A percentile compares a stretch with the other conserved stretches of the same genome.
Conservation (phyloP, 2,797 vertebrate species). For the Sebastes nivosus region DNA sequence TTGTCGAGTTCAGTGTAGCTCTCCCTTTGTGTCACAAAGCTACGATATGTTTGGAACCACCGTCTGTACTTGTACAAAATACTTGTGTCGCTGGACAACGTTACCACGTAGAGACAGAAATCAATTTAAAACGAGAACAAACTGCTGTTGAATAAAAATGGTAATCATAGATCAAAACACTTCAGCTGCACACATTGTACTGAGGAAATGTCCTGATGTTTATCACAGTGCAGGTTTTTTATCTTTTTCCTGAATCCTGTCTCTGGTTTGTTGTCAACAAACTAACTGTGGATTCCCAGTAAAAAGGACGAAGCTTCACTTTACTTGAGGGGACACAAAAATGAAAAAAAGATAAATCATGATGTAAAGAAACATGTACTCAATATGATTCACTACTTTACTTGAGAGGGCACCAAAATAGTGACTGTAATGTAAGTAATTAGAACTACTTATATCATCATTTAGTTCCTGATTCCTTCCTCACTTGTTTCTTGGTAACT, state of each 20-base stretch:
- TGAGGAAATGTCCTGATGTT: slow-evolving; percentile 36
- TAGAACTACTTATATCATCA: too few species aligned
- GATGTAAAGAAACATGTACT: not conserved
- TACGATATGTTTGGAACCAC: not conserved
- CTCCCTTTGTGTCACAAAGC: slow-evolving; percentile 3
- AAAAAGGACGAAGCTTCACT: not conserved
- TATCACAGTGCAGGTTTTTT: slow-evolving; percentile 14
- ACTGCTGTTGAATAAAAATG: slow-evolving; percentile 42
- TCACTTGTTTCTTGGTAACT: not conserved
- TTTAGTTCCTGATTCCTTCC: too few species aligned
- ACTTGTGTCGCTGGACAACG: not conserved
- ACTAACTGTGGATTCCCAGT: not conserved
- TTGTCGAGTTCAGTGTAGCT: not conserved
- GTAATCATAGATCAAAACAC: slow-evolving; percentile 48
- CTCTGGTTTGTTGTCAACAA: slow-evolving; percentile 7
- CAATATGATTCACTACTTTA: not conserved
- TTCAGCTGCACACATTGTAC: slow-evolving; percentile 6
- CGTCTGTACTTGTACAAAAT: slow-evolving; percentile 1
- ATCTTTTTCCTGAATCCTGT: not conserved
- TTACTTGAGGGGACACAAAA: not conserved
- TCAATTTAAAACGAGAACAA: slow-evolving; percentile 38
- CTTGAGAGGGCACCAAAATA: not conserved
- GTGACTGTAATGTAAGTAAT: not conserved
- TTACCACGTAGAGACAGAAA: slow-evolving; percentile 30
- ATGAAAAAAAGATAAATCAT: not conserved